Evolutionary conservation across 92 coral and sea anemone genomes (phyloP).

Genomic region (Umimayanthus chanpuru): DNA sequence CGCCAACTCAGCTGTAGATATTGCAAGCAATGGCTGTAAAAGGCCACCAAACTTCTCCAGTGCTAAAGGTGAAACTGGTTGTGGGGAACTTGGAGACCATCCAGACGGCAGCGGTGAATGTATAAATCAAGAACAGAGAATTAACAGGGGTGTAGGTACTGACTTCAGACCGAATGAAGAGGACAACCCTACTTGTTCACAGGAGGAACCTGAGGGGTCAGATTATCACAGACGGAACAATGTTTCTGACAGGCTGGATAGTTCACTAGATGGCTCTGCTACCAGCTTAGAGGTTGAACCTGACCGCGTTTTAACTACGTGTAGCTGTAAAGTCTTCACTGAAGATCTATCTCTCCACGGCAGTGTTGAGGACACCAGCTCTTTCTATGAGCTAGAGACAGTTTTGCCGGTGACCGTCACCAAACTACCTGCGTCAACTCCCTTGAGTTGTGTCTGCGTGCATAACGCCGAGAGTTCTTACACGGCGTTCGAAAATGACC

Average conservation of each 20-base stretch:
- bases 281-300: slow-evolving; percentile 9
- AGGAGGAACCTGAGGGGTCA: background rate
- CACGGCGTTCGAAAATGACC: slow-evolving; percentile 8
- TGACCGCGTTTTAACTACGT: slow-evolving; percentile 1
- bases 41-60: background rate
- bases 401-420: slow-evolving; percentile 33
- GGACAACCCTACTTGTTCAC: background rate
- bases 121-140: background rate
- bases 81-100: background rate
- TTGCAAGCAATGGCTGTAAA: background rate
- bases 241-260: background rate
- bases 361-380: slow-evolving; percentile 1
- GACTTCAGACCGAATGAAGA: background rate
- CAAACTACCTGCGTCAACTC: background rate
- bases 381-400: slow-evolving; percentile 11
- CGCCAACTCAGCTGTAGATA: background rate
- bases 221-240: background rate
- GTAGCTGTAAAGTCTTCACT: slow-evolving; percentile 28
- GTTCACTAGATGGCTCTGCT: slow-evolving; percentile 1
- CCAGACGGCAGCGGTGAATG: background rate
- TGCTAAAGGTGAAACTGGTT: background rate
- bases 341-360: background rate
- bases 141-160: background rate
- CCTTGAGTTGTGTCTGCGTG: slow-evolving; percentile 12
- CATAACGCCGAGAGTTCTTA: background rate